Evolutionary conservation across 1,140 invertebrate genomes (phyloP), one percentile per base, ranked within the genome.

Genomic region (Calycopis cecrops): DNA sequence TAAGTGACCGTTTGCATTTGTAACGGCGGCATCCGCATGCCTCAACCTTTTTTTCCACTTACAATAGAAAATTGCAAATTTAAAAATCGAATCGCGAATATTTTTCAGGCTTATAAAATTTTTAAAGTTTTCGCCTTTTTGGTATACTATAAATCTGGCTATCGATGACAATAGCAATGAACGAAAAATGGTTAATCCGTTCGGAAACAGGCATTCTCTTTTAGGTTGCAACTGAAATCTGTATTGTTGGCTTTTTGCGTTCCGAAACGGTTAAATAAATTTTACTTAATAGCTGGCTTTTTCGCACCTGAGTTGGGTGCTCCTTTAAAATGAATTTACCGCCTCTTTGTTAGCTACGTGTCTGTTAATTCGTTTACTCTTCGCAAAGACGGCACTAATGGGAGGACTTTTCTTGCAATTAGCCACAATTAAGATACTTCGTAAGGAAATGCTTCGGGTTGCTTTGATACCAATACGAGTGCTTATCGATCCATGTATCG

Each of bases 331-430:
- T 61, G 71, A 81, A 81, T 81, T 80, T 81, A 75, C 71, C 74
- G 67, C 69, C 63, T 75, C 73, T 73, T 70, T 70, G 71, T 68
- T 68, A 65, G 65, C 61, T 73, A 69, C 75, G 76, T 75, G 71
- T 74, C 78, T 79, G 72, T 75, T 83, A 81, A 84, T 84, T 79
- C 76, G 75, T 79, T 84, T 84, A 81, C 75, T 79, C 78, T 79
- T 73, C 71, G 69, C 70, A 61, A 67, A 64, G 62, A 62, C 62
- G 60, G 60, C 64, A 57, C 71, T 76, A 76, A 84, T 79, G 75
- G 77, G 74, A 63, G 72, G 52, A 42, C 73, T 79, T 77, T 78
- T 79, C 80, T 80, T 61, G 69, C 76, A 79, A 84, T 84, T 81
- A 81, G 76, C 76, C 73, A 60, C 73, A 81, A 81, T 84, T 81